Conservation (phyloP, 2,888 invertebrate genomes). For the Pemphredon lugubris region DNA sequence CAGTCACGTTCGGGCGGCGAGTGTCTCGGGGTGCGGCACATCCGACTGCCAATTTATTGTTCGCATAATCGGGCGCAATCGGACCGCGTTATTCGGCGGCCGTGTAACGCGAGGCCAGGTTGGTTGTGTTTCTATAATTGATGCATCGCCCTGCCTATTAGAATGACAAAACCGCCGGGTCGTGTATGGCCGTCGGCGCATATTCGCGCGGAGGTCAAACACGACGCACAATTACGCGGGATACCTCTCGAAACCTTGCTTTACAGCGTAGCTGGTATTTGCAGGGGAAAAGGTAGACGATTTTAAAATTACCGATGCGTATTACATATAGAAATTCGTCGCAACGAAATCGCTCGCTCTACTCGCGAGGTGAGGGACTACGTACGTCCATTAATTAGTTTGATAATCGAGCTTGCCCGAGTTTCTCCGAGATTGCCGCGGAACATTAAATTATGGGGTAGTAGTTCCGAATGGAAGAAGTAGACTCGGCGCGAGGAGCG, state of each 20-base stretch:
- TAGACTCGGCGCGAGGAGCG: neutral
- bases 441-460: neutral
- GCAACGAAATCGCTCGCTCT: no score
- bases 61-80: constrained; percentile 77
- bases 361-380: no score
- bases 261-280: constrained; percentile 25
- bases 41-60: constrained; percentile 74
- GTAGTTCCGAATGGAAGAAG: neutral
- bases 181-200: constrained; percentile 61
- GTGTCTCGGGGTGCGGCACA: constrained; percentile 59
- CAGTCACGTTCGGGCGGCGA: constrained; percentile 25
- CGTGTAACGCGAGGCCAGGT: constrained; percentile 71
- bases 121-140: constrained; percentile 78
- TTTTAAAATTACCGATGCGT: no score
- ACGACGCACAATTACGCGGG: constrained; percentile 41
- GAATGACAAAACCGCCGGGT: constrained; percentile 76
- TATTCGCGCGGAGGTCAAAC: constrained; percentile 54
- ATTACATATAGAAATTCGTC: no score
- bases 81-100: constrained; percentile 72
- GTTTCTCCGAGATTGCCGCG: neutral
- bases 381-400: constrained; percentile 19
- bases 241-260: constrained; percentile 37
- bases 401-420: constrained; percentile 3
- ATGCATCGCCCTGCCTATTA: constrained; percentile 76
- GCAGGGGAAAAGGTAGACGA: no score